These are phyloP conservation scores for Augochlora pura DNA, from an alignment of 1,140 invertebrate species.

Conservation along the genomic window DNA sequence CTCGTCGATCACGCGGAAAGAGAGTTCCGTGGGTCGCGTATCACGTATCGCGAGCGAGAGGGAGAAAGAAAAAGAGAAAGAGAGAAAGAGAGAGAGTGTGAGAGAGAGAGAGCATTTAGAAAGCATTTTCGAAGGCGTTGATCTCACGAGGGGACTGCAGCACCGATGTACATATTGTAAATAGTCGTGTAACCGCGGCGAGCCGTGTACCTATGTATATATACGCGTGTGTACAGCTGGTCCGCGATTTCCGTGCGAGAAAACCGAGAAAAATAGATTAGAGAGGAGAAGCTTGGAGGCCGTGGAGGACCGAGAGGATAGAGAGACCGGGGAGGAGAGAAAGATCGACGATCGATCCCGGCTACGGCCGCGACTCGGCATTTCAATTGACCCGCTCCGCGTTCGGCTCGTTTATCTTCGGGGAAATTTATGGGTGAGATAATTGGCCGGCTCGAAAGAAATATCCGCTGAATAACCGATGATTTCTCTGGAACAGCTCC, in stretches of 20 bases:
- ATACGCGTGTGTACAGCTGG: slow-evolving; percentile 60
- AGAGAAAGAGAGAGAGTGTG: too few relatives aligned
- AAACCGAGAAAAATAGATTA: neutral
- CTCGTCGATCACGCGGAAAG: neutral
- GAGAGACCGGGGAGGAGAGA: neutral
- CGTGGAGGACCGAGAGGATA: neutral
- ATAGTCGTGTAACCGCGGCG: slow-evolving; percentile 59
- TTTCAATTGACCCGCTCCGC: neutral
- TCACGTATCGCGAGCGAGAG: too few relatives aligned
- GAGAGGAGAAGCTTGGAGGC: too few relatives aligned
- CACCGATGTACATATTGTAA: slow-evolving; percentile 73
- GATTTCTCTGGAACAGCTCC: slow-evolving; percentile 1
- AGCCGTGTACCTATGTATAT: slow-evolving; percentile 62
- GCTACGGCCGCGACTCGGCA: neutral
- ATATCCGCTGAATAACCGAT: slow-evolving; percentile 21
- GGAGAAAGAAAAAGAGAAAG: too few relatives aligned
- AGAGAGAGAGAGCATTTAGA: slow-evolving; percentile 20
- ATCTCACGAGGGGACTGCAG: slow-evolving; percentile 63
- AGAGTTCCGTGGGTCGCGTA: too few relatives aligned
- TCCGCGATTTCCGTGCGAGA: slow-evolving; percentile 28
- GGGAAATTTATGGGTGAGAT: slow-evolving; percentile 18
- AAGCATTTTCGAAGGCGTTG: slow-evolving; percentile 64
- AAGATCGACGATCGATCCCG: neutral
- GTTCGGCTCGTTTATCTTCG: slow-evolving; percentile 27
- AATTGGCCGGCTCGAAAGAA: slow-evolving; percentile 11